phyloP scores from a whole-genome alignment of 2,888 invertebrate species.

The Lobophora halterata region DNA sequence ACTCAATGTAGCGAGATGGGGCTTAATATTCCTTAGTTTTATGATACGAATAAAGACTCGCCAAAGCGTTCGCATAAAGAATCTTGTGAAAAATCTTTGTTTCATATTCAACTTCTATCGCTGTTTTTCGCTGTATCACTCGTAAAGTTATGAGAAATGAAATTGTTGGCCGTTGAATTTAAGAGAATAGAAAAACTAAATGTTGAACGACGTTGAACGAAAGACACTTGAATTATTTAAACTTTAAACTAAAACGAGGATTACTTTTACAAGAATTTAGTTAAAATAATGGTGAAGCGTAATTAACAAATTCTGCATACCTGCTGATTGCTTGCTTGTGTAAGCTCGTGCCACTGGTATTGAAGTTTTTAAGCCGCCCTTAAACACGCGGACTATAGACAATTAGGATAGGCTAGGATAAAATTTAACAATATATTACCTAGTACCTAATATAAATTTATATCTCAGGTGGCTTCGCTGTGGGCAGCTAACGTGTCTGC shows the following conservation, averaged over 20 bases:
- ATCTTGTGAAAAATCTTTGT: constrained; percentile 30
- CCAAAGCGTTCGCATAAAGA: constrained; percentile 14
- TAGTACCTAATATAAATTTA: too few species aligned
- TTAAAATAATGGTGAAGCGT: too few species aligned
- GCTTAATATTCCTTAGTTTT: constrained; percentile 33
- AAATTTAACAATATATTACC: too few species aligned
- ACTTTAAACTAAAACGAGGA: too few species aligned
- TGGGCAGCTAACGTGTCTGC: constrained; percentile 92
- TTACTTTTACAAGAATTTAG: too few species aligned
- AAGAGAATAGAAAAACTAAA: constrained; percentile 10
- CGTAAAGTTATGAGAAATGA: constrained; percentile 43
- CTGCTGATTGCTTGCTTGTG: too few species aligned
- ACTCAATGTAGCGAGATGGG: constrained; percentile 27
- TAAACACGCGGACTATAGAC: too few species aligned
- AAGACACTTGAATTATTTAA: background rate
- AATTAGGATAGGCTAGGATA: too few species aligned
- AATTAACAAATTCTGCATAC: too few species aligned
- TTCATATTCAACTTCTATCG: constrained; percentile 43
- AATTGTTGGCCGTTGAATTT: constrained; percentile 33
- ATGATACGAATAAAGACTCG: constrained; percentile 31
- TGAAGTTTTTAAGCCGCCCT: too few species aligned
- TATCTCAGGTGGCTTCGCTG: constrained; percentile 86
- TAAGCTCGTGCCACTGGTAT: too few species aligned
- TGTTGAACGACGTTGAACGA: constrained; percentile 6
- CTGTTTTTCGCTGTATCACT: constrained; percentile 38